Percentiles rank a stretch among this genome's conserved stretches.
These are phyloP conservation scores for Rhinogobius similis DNA, from an alignment of 2,113 vertebrate species.

Conservation along the genomic window DNA sequence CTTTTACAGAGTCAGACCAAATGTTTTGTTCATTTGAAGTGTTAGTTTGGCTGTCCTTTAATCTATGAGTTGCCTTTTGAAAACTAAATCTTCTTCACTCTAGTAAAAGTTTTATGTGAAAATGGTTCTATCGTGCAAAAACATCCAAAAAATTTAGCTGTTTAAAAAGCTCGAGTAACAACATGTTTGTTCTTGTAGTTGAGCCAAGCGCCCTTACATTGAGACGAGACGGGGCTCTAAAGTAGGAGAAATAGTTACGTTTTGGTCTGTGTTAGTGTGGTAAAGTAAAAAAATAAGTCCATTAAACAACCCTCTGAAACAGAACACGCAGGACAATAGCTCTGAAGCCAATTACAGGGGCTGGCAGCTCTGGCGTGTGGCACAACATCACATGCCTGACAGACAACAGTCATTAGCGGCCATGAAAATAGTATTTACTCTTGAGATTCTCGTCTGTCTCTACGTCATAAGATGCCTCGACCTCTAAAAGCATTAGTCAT, in stretches of 20 bases:
- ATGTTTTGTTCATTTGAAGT: neutral
- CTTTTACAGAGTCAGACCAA: no score
- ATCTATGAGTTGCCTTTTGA: neutral
- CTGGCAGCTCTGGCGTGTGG: constrained; percentile 4
- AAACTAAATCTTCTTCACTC: neutral
- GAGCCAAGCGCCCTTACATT: constrained; percentile 20
- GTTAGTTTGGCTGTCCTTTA: neutral
- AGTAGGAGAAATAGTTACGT: neutral
- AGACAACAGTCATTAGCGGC: constrained; percentile 47
- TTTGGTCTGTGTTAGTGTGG: neutral
- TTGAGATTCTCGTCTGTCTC: neutral
- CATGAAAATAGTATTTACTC: constrained; percentile 48
- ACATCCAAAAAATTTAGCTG: constrained; percentile 39
- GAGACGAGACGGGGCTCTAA: constrained; percentile 9
- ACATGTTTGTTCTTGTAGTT: constrained; percentile 33
- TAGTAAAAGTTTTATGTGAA: constrained; percentile 2
- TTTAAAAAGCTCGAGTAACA: constrained; percentile 43
- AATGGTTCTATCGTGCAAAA: neutral
- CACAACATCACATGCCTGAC: constrained; percentile 5
- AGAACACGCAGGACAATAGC: neutral
- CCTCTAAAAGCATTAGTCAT: constrained; percentile 20
- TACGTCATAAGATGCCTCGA: neutral
- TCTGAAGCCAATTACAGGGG: constrained; percentile 9
- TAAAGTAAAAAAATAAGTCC: constrained; percentile 7
- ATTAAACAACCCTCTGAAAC: neutral